These are phyloP conservation scores for Heliornis fulica DNA, from an alignment of 2,113 vertebrate species.

Conservation along the genomic window DNA sequence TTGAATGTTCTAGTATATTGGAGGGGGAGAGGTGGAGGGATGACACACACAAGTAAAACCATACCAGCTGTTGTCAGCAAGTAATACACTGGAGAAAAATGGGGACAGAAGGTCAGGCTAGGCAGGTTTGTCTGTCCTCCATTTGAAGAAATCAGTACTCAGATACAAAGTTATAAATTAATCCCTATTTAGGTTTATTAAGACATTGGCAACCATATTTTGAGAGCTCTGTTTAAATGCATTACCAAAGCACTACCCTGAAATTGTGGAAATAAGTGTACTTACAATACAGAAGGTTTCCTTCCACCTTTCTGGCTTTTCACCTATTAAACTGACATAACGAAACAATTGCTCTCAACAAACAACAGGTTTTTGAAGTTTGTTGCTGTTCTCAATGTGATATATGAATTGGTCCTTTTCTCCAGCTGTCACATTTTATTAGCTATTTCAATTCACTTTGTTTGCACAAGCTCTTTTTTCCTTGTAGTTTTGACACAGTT, in stretches of 20 bases:
- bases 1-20: neutral
- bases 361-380: slow-evolving; percentile 7
- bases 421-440: slow-evolving; percentile 45
- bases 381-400: neutral
- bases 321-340: slow-evolving; percentile 13
- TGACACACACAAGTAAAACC: neutral
- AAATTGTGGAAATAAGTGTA: neutral
- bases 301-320: slow-evolving; percentile 1
- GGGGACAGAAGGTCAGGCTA: neutral
- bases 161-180: neutral
- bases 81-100: neutral
- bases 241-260: neutral
- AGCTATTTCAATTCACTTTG: neutral
- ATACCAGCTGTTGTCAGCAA: neutral
- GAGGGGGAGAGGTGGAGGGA: neutral
- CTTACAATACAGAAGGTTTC: neutral
- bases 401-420: slow-evolving; percentile 1
- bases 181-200: neutral
- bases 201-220: neutral
- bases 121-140: neutral
- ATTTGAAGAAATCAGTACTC: neutral
- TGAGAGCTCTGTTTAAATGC: neutral
- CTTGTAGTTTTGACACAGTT: slow-evolving; percentile 19
- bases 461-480: neutral
- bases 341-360: neutral